Conservation (phyloP, 2,888 invertebrate species). For the Tenodera sinensis region DNA sequence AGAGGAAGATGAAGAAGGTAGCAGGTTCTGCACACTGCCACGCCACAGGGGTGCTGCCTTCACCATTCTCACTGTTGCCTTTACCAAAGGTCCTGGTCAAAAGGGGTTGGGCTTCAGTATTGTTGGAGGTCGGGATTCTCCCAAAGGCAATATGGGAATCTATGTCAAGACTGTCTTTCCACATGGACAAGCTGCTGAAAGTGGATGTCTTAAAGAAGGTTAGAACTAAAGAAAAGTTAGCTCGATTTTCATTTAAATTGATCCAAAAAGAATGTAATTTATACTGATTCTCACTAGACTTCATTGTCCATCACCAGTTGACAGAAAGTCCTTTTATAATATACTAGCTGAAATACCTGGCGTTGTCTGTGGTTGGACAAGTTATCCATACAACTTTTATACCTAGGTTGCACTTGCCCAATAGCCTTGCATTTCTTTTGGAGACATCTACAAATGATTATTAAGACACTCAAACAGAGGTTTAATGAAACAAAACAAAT, state of each 20-base stretch:
- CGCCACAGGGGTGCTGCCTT: conserved; percentile 52
- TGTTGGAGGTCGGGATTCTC: conserved; percentile 82
- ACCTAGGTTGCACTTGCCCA: too few species aligned
- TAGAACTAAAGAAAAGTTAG: not conserved
- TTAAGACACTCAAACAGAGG: too few species aligned
- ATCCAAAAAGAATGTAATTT: too few species aligned
- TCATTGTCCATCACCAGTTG: too few species aligned
- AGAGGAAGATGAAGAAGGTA: conserved; percentile 50
- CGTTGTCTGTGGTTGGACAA: too few species aligned
- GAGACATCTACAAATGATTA: too few species aligned
- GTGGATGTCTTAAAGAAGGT: conserved; percentile 78
- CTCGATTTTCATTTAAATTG: not conserved
- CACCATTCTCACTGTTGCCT: conserved; percentile 56
- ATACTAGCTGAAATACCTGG: too few species aligned
- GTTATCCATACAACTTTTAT: too few species aligned
- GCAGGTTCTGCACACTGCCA: conserved; percentile 57
- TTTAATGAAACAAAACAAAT: too few species aligned
- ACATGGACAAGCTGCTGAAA: conserved; percentile 80
- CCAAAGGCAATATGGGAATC: conserved; percentile 82
- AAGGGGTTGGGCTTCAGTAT: conserved; percentile 87
- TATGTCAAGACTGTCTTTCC: conserved; percentile 84
- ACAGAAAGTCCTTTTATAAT: too few species aligned
- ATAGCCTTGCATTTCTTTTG: too few species aligned
- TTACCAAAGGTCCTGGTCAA: conserved; percentile 76
- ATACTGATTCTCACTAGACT: too few species aligned